phyloP scores from a whole-genome alignment of 2,888 invertebrate genomes.

The Cantharis flavilabris region DNA sequence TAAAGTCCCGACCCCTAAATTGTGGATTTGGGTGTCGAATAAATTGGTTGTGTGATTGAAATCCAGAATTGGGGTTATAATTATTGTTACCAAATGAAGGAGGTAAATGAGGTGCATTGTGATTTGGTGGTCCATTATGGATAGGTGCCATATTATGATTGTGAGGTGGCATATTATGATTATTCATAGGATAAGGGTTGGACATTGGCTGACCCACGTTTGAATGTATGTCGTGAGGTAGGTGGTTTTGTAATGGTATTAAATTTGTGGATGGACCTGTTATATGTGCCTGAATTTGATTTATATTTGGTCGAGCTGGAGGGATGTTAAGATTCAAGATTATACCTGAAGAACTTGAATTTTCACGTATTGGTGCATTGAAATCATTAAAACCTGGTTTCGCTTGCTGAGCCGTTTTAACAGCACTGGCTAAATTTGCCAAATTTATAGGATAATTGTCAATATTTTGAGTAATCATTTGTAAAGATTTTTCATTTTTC shows the following conservation, averaged over 20 bases:
- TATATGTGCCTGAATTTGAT: neutral
- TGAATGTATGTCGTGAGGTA: neutral
- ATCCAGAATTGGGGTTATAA: neutral
- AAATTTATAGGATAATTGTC: constrained; percentile 14
- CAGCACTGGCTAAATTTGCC: constrained; percentile 4
- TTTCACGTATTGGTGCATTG: neutral
- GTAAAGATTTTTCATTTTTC: neutral
- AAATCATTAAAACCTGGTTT: neutral
- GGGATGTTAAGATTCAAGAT: neutral
- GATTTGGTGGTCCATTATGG: neutral
- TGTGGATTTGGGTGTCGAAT: neutral
- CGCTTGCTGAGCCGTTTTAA: constrained; percentile 8
- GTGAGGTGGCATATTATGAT: neutral
- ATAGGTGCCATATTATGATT: neutral
- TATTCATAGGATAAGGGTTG: neutral
- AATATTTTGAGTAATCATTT: neutral
- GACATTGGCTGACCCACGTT: neutral
- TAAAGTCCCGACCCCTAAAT: neutral
- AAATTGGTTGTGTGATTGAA: constrained; percentile 9
- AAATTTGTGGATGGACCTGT: neutral
- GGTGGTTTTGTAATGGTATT: neutral
- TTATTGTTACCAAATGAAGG: neutral
- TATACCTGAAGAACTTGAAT: neutral
- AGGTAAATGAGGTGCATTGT: neutral
- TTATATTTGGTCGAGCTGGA: neutral